phyloP scores from a whole-genome alignment of 2,888 invertebrate genomes.

The Dinocampus coccinellae region DNA sequence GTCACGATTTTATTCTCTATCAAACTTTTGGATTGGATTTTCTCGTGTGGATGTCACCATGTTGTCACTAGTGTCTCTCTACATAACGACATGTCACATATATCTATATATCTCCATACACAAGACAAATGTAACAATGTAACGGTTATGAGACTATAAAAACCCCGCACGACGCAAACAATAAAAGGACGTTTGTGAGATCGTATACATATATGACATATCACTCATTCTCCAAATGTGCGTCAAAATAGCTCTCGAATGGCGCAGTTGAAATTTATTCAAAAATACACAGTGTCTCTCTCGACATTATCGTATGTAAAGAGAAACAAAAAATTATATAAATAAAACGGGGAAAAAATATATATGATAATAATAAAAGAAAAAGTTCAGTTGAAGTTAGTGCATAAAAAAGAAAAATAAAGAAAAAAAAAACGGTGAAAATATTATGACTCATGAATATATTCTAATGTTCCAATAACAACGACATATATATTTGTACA shows the following conservation, averaged over 20 bases:
- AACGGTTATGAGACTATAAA: slow-evolving; percentile 47
- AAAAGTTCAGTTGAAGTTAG: too few relatives aligned
- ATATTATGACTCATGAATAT: too few relatives aligned
- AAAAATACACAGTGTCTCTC: background rate
- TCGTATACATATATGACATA: background rate
- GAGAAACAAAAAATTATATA: background rate
- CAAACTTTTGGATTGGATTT: background rate
- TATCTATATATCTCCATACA: slow-evolving; percentile 7
- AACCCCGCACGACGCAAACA: slow-evolving; percentile 36
- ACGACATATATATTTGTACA: too few relatives aligned
- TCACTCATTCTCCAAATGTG: slow-evolving; percentile 1
- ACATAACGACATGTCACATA: background rate
- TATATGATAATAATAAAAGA: too few relatives aligned
- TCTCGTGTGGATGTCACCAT: background rate
- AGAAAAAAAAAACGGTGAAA: too few relatives aligned
- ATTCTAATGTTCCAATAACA: too few relatives aligned
- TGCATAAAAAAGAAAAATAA: too few relatives aligned
- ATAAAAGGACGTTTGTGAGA: slow-evolving; percentile 37
- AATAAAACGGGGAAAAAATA: too few relatives aligned
- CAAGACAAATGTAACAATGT: slow-evolving; percentile 42
- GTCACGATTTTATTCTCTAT: background rate
- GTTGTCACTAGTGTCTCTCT: background rate
- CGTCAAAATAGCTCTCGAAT: background rate
- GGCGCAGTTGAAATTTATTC: slow-evolving; percentile 6
- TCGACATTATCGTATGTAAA: background rate